These are phyloP conservation scores for Gobius niger DNA, from an alignment of 2,113 vertebrate species.

Conservation along the genomic window DNA sequence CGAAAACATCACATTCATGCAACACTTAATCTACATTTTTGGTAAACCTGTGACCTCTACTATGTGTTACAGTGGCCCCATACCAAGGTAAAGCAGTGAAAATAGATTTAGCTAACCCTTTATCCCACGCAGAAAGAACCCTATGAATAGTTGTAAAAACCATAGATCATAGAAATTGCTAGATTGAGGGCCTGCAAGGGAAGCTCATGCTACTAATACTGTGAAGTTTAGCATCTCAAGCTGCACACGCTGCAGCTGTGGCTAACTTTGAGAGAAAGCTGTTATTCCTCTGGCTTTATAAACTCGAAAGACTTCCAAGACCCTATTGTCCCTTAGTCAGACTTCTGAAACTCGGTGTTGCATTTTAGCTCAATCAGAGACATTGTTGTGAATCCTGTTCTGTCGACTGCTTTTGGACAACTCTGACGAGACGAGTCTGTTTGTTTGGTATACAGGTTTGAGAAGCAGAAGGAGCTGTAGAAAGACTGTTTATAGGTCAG, in stretches of 20 bases:
- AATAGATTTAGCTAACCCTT: conserved; percentile 26
- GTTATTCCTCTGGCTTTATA: neutral
- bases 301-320: no score
- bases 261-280: neutral
- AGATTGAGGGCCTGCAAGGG: neutral
- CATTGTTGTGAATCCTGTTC: neutral
- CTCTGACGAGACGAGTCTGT: neutral
- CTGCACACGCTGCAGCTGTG: neutral
- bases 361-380: neutral
- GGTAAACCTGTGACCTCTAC: conserved; percentile 43
- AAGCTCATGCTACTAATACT: conserved; percentile 1
- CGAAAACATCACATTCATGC: neutral
- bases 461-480: neutral
- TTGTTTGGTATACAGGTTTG: neutral
- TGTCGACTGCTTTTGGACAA: neutral
- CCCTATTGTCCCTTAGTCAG: neutral
- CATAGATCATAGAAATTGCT: neutral
- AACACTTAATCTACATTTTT: conserved; percentile 9
- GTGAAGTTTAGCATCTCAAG: neutral
- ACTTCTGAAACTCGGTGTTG: neutral
- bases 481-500: neutral
- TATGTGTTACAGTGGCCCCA: conserved; percentile 68
- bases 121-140: neutral
- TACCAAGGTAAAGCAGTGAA: conserved; percentile 69
- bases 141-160: neutral